Percentiles rank a stretch among this genome's conserved stretches.
These are phyloP conservation scores for Scarus forsteni DNA, from an alignment of 2,797 vertebrate species.

Conservation along the genomic window DNA sequence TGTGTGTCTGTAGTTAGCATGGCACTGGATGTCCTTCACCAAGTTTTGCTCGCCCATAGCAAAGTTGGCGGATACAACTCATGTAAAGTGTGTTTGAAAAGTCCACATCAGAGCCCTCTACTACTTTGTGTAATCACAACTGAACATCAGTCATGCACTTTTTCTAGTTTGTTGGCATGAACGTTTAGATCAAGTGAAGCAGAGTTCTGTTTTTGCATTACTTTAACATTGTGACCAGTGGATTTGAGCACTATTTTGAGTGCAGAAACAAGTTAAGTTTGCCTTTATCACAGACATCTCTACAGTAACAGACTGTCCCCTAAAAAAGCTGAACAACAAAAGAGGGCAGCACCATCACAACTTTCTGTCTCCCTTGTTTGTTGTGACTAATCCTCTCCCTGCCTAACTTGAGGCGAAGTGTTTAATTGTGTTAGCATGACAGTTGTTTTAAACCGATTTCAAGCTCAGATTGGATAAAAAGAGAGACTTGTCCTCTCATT, in stretches of 20 bases:
- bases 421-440: slow-evolving; percentile 25
- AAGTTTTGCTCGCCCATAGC: too few relatives aligned
- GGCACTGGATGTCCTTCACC: too few relatives aligned
- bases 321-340: not conserved
- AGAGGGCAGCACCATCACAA: not conserved
- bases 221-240: too few relatives aligned
- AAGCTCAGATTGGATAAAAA: slow-evolving; percentile 16
- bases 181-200: too few relatives aligned
- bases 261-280: not conserved
- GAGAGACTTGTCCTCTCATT: slow-evolving; percentile 3
- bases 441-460: slow-evolving; percentile 32
- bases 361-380: slow-evolving; percentile 17
- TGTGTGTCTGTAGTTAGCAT: too few relatives aligned
- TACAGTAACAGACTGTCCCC: slow-evolving; percentile 4
- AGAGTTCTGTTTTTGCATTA: not conserved
- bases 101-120: too few relatives aligned
- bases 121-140: too few relatives aligned
- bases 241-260: not conserved
- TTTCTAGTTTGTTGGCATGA: too few relatives aligned
- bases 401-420: slow-evolving; percentile 5
- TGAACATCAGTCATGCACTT: too few relatives aligned
- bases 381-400: slow-evolving; percentile 16
- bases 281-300: slow-evolving; percentile 5
- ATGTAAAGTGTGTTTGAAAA: too few relatives aligned
- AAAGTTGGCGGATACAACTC: too few relatives aligned